Conservation (phyloP, 2,113 vertebrate genomes). For the Cariama cristata region DNA sequence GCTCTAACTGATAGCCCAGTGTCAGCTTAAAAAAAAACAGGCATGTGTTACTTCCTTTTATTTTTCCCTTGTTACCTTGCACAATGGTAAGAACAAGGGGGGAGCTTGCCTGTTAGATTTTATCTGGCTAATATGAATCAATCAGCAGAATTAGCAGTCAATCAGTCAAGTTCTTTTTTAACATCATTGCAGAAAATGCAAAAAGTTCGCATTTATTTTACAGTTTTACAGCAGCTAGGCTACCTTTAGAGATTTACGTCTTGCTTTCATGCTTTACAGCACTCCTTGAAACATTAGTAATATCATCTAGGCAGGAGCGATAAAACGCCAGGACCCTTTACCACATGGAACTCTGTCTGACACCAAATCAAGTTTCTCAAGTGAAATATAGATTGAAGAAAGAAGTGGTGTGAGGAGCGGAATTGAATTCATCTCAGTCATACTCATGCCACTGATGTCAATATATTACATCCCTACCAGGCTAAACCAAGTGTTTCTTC, state of each 20-base stretch:
- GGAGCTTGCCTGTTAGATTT: not conserved
- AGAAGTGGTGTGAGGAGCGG: not conserved
- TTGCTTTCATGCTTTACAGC: slow-evolving; percentile 50
- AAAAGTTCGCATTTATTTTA: not conserved
- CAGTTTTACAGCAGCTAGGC: not conserved
- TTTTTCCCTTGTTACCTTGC: not conserved
- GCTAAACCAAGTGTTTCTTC: not conserved
- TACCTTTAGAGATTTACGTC: slow-evolving; percentile 46
- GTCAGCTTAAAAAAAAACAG: not conserved
- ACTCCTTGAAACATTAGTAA: slow-evolving; percentile 56
- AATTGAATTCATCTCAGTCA: slow-evolving; percentile 45
- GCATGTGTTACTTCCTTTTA: slow-evolving; percentile 1
- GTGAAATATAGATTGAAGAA: slow-evolving; percentile 43
- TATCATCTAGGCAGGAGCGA: slow-evolving; percentile 43
- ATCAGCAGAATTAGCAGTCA: slow-evolving; percentile 37
- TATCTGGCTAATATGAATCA: not conserved
- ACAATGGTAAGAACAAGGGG: not conserved
- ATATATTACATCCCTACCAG: slow-evolving; percentile 27
- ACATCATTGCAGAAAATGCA: slow-evolving; percentile 37
- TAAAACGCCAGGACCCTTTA: slow-evolving; percentile 41
- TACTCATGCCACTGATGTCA: not conserved
- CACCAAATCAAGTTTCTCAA: slow-evolving; percentile 54
- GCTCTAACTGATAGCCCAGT: slow-evolving; percentile 21
- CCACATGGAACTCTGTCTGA: slow-evolving; percentile 22
- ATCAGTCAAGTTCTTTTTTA: slow-evolving; percentile 30